Base-by-base conservation (phyloP, 1,140 invertebrate species). In the Drosophila nasuta region DNA sequence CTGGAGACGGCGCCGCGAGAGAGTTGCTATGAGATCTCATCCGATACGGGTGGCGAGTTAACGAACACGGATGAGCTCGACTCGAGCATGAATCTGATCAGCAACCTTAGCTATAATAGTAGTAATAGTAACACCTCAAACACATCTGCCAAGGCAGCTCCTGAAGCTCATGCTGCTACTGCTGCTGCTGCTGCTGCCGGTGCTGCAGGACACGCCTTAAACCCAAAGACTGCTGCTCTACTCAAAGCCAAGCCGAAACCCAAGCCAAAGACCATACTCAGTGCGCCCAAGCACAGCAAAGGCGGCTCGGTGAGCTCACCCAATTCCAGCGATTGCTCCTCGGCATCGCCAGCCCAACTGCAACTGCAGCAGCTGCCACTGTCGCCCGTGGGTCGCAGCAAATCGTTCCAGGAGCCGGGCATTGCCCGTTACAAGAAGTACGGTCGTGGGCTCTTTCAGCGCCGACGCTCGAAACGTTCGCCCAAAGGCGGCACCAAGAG, bases 41-140 rank as follows among this genome's bases (percentile, higher is more conserved):
- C 91, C 45, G 91, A 92, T 73, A 92, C 91, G 33, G 87, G 91
- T 11, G 91, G 87, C 17, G 87, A 92, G 20, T 63, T 92, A 11
- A 92, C 91, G 60, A 90, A 90, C 43, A 91, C 88, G n/a, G 91
- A 92, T 17, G 88, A 91, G 13, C 81, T 90, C 45, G 85, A 92
- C 77, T 92, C 91, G 25, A 92, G 91, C 64, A 78, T 90, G 70
- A 92, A 92, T 71, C 75, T 92, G 52, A 90, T 91, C 52, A 92
- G 91, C 86, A 92, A 92, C 75, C 82, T 92, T 81, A 92, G 91
- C 88, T 92, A 81, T 92, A 92, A 92, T 91, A 92, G 91, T 91
- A 92, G 91, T 91, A 92, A 92, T 85, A 92, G 88, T 89, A 89
- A 88, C 54, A 79, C 83, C 58, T 86, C 79, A 76, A 89, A 88